Base-by-base conservation (phyloP, 2,113 vertebrate genomes). In the Phaethornis superciliosus region DNA sequence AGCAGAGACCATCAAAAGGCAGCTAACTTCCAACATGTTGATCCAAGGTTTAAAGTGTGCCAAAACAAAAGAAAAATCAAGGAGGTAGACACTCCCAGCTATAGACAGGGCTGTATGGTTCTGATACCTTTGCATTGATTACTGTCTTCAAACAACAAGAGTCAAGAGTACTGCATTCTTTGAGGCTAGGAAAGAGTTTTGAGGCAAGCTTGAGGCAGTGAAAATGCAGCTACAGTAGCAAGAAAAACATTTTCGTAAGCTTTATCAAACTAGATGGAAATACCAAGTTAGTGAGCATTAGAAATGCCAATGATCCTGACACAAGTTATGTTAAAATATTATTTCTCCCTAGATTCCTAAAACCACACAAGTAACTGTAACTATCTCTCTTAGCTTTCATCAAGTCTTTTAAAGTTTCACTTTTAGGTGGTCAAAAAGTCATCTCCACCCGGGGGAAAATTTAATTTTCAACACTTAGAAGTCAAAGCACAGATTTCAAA, bases 1-100 rank as follows among this genome's bases (percentile, higher is more conserved):
- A 59, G 58, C 28, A 89, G 52, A 93, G 44, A 77, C 51, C 33
- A 81, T 55, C 68, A 56, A 96, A 96, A 75, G 52, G 92, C 59
- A 70, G 75, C 28, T 83, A 63, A 69, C 77, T 91, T 78, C 35
- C 51, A 80, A 49, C 60, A 42, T 58, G 20, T 47, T 21, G 1
- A 91, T 74, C 49, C 89, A 71, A 90, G 49, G 28, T 49, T 62
- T 88, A 37, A 74, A 44, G 55, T 10, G 15, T 47, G 58, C 40
- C 54, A 74, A 55, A 12, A 23, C 8, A 67, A 69, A 76, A 15
- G 62, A 27, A 80, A 70, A 79, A 9, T 15, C 33, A 32, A 24
- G 7, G 26, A 37, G 12, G 72, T 0, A 42, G 40, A n/a, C 42
- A 71, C 32, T 77, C 19, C 17, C 40, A 40, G 40, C 40, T 40